These are phyloP conservation scores for Nomada flava DNA, from an alignment of 2,888 invertebrate genomes.

Conservation along the genomic window DNA sequence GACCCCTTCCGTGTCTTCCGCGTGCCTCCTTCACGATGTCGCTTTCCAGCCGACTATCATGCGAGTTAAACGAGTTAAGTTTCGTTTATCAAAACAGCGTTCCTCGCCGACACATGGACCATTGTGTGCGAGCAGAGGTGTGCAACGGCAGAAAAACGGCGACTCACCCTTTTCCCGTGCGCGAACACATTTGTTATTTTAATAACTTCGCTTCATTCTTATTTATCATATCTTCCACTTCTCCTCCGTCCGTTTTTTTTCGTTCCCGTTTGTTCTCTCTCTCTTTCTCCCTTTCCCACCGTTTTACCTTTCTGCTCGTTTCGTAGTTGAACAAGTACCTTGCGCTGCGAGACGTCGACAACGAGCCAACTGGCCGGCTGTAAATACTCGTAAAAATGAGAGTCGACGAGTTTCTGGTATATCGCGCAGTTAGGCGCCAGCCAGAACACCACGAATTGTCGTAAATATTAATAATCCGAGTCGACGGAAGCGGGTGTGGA, in stretches of 20 bases:
- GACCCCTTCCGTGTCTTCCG: background rate
- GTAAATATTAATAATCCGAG: constrained; percentile 75
- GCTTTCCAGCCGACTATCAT: background rate
- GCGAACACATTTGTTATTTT: constrained; percentile 68
- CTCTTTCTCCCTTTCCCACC: background rate
- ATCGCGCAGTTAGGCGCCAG: constrained; percentile 66
- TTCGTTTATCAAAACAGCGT: constrained; percentile 17
- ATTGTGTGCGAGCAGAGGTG: constrained; percentile 16
- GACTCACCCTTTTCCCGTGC: constrained; percentile 8
- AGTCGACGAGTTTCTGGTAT: constrained; percentile 68
- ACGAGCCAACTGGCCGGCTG: constrained; percentile 56
- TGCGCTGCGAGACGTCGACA: constrained; percentile 53
- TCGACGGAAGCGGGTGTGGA: constrained; percentile 51
- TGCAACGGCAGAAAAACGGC: constrained; percentile 35
- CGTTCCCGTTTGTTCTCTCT: background rate
- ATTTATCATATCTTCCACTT: constrained; percentile 59
- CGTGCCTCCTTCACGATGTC: background rate
- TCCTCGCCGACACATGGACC: constrained; percentile 16
- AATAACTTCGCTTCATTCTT: constrained; percentile 63
- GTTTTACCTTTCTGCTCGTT: constrained; percentile 9
- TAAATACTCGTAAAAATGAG: constrained; percentile 71
- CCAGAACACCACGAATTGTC: constrained; percentile 67
- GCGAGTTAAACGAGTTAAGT: background rate
- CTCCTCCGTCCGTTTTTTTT: background rate
- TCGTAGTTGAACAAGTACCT: constrained; percentile 53